These are phyloP conservation scores for Tupaia chinensis DNA, from an alignment of 2,113 vertebrate genomes.

Conservation along the genomic window DNA sequence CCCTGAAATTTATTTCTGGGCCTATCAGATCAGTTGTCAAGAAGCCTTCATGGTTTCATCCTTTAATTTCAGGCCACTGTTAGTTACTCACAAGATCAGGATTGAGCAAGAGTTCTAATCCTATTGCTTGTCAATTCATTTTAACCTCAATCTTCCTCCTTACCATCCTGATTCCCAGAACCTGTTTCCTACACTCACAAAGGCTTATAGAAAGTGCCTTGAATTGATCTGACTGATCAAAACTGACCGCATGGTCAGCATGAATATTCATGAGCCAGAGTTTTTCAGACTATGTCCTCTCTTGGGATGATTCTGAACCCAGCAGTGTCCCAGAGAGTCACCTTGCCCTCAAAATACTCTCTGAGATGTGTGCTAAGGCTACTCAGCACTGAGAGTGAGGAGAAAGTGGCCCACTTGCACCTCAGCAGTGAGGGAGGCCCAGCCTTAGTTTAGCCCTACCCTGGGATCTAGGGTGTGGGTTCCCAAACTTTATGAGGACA, in stretches of 20 bases:
- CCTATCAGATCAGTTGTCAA: constrained; percentile 71
- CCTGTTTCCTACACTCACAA: constrained; percentile 71
- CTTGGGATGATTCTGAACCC: not conserved
- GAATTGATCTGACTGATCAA: constrained; percentile 81
- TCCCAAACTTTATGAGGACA: not conserved
- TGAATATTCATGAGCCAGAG: constrained; percentile 79
- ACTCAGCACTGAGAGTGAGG: not conserved
- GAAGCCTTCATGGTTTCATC: constrained; percentile 78
- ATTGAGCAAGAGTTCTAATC: constrained; percentile 82
- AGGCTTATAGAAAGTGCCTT: constrained; percentile 72
- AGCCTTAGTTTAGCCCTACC: not conserved
- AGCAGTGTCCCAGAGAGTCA: not conserved
- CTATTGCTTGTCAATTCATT: constrained; percentile 83
- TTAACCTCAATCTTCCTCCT: constrained; percentile 80
- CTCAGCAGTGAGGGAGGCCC: not conserved
- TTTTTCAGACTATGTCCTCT: not conserved
- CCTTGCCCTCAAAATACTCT: not conserved
- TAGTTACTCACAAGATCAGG: constrained; percentile 79
- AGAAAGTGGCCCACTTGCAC: fast-evolving
- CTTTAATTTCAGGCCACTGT: constrained; percentile 80
- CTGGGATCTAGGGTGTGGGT: not conserved
- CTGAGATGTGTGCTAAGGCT: not conserved
- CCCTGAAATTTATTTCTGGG: constrained; percentile 69
- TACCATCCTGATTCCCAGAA: constrained; percentile 71
- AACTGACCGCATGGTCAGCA: constrained; percentile 75